phyloP scores from a whole-genome alignment of 2,888 invertebrate genomes.

The Drosophila phalerata region DNA sequence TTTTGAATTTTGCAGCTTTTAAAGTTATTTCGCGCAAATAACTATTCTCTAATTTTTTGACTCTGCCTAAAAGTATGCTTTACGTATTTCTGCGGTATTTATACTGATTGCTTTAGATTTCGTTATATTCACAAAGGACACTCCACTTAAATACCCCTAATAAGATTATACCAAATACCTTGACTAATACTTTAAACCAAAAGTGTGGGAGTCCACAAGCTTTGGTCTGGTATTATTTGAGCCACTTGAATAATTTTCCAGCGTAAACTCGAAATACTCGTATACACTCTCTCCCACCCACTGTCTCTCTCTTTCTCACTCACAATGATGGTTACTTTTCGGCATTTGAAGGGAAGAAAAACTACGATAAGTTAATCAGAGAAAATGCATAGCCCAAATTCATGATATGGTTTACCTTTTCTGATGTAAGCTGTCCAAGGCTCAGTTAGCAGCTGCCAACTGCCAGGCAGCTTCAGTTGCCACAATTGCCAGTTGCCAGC shows the following conservation, averaged over 20 bases:
- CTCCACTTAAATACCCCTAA: slow-evolving; percentile 2
- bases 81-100: not conserved
- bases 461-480: slow-evolving; percentile 11
- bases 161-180: slow-evolving; percentile 22
- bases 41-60: not conserved
- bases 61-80: not conserved
- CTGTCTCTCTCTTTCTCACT: not conserved
- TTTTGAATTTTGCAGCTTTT: too few species aligned
- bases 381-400: slow-evolving; percentile 71
- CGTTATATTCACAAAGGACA: not conserved
- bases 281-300: not conserved
- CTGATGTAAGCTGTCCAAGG: slow-evolving; percentile 55
- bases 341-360: slow-evolving; percentile 19
- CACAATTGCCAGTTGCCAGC: not conserved
- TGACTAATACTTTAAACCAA: slow-evolving; percentile 10
- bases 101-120: not conserved
- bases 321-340: slow-evolving; percentile 24
- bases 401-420: slow-evolving; percentile 75
- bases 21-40: too few species aligned
- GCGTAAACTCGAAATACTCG: not conserved
- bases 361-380: slow-evolving; percentile 44
- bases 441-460: slow-evolving; percentile 60
- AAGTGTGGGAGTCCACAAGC: slow-evolving; percentile 4
- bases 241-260: slow-evolving; percentile 17
- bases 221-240: slow-evolving; percentile 2